Evolutionary conservation across 2,113 vertebrate genomes (phyloP), one percentile per base, ranked within the genome.

Genomic region (Ramphastos sulfuratus): DNA sequence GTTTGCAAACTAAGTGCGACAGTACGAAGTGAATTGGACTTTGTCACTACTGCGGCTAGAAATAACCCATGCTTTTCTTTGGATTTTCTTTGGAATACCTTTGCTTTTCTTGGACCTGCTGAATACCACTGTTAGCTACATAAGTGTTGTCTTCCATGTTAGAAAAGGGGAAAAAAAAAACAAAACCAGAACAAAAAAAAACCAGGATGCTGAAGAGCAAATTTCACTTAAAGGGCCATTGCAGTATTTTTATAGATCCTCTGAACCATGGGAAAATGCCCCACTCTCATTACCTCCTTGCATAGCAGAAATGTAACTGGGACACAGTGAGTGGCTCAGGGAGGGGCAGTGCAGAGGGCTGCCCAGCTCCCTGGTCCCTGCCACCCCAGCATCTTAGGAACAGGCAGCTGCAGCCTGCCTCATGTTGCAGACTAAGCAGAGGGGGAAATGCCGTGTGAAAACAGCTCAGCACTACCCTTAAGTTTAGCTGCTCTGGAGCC

Each of bases 351-450:
- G 54, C 37, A 13, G 52, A 37, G n/a, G n/a, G 52, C 31, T 0
- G 0, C 20, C 16, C 75, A 28, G 76, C 54, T 6, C 2, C 30
- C 0, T 1, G 33, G 50, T 67, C 55, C 5, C 0, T 24, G 28
- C 24, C 56, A 64, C 30, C 67, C 23, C 1, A 1, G 30, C 39
- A 35, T 42, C 63, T 12, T 46, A 46, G 35, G 31, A 52, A 30
- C 23, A 35, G 58, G 15, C 60, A 25, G 82, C 44, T 0, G 0
- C 55, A 64, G n/a, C 58, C 77, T 33, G 52, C 9, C 37, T 78
- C 33, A 0, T 1, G 5, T 64, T 63, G 28, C 54, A 52, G 54
- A 1, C 12, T 44, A 7, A 61, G 31, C 0, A 1, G 0, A 2
- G 33, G 48, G 46, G 25, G 23, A 50, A 50, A 85, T 4, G 31